Base-by-base conservation (phyloP, 1,140 invertebrate genomes). In the Thalassaphorura encarpata region DNA sequence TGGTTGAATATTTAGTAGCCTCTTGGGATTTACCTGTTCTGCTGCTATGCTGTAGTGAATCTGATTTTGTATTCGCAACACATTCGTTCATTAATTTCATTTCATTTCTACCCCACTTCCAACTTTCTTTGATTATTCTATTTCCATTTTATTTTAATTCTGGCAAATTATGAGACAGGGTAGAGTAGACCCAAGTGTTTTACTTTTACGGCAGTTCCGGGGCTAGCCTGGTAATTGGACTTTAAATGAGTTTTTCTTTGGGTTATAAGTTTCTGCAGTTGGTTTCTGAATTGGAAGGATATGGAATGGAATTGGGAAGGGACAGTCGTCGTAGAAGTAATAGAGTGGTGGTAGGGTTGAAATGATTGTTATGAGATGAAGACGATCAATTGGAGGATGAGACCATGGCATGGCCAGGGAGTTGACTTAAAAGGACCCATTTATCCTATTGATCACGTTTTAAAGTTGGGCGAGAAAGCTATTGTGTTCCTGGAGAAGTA, bases 371-470 rank as follows among this genome's bases (percentile, higher is more conserved):
- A 24, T 24, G 21, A 13, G 3, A 11, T 48, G n/a, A 21, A 23
- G 31, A 29, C 16, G 39, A 21, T 11, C 31, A 41, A 52, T 41
- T 40, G 40, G 33, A 24, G 6, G 23, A 42, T 4, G 24, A 16
- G 8, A 19, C n/a, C 16, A 48, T 48, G 26, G 46, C 26, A 13
- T 50, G 31, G 31, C 19, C 21, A 8, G 11, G 18, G 31, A 11
- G 24, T 8, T 18, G 28, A 16, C 8, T n/a, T 45, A 46, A 60
- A 27, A 55, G 27, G 58, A 55, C 31, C 47, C 58, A 55, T 60
- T 60, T 60, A 60, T 50, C 46, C 58, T 60, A 60, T 60, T 60
- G 58, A 60, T 60, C 58, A 55, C 58, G 58, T 60, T 54, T 60
- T 60, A 60, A 60, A 60, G 42, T 45, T 45, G 42, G 11, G 33